These are phyloP conservation scores for Cephalopachus bancanus DNA, from an alignment of 2,797 vertebrate species.

Conservation along the genomic window DNA sequence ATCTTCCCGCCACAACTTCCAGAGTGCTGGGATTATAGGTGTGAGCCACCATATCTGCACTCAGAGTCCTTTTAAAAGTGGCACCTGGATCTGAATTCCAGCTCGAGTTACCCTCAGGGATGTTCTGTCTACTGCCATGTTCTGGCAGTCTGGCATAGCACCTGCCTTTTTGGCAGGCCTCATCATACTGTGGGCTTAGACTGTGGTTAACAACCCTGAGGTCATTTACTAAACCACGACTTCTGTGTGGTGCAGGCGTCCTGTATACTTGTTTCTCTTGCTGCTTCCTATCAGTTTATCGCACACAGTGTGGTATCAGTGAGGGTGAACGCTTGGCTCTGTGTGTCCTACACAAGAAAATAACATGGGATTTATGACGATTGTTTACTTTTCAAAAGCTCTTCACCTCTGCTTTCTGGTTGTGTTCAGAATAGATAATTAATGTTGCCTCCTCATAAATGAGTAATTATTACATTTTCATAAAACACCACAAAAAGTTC, in stretches of 20 bases:
- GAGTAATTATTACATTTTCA: neutral
- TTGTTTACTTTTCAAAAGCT: neutral
- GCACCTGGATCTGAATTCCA: neutral
- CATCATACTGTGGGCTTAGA: neutral
- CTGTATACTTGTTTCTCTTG: neutral
- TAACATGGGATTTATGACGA: neutral
- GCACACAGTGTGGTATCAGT: neutral
- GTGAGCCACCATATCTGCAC: too few species aligned
- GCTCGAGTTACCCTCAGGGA: neutral
- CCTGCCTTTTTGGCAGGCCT: neutral
- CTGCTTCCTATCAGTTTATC: neutral
- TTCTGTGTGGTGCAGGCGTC: neutral
- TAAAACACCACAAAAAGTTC: neutral
- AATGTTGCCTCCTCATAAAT: neutral
- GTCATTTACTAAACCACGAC: neutral
- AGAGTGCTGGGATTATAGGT: too few species aligned
- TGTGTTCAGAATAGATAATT: neutral
- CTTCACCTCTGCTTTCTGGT: slow-evolving; percentile 9
- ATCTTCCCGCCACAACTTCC: too few species aligned
- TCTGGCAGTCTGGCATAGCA: neutral
- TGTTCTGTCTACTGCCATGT: neutral
- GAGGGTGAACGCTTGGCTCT: neutral
- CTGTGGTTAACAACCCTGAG: neutral
- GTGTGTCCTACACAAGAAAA: neutral
- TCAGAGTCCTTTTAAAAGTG: neutral